phyloP scores from a whole-genome alignment of 2,113 vertebrate species.

The Nanger granti region DNA sequence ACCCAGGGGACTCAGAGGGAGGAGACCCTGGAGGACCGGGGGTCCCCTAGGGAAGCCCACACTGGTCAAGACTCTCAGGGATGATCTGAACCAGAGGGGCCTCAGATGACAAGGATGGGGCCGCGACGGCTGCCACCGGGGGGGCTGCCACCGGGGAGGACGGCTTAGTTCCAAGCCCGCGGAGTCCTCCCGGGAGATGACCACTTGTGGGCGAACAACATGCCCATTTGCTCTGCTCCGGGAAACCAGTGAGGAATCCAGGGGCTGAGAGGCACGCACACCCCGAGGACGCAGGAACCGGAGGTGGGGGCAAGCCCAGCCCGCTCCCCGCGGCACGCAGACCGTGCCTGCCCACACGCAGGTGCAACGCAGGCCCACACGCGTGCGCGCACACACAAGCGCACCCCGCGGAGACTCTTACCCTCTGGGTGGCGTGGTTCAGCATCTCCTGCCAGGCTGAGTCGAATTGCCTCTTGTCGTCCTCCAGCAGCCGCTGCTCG shows the following conservation, averaged over 20 bases:
- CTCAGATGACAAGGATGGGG: neutral
- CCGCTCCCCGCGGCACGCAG: accelerated
- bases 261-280: neutral
- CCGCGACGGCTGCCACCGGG: too few species aligned
- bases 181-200: too few species aligned
- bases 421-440: constrained; percentile 95
- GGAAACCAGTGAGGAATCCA: neutral
- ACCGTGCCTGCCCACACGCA: accelerated
- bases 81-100: neutral
- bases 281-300: neutral
- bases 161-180: neutral
- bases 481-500: constrained; percentile 93
- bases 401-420: constrained; percentile 45
- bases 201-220: neutral
- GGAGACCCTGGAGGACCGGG: neutral
- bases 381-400: accelerated
- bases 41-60: neutral
- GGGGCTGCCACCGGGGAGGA: accelerated
- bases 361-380: neutral
- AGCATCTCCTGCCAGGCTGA: constrained; percentile 99
- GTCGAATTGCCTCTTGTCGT: constrained; percentile 95
- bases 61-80: neutral
- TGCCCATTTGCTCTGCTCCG: neutral
- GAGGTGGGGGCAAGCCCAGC: neutral
- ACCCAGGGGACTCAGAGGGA: neutral